These are phyloP conservation scores for Helicoverpa armigera DNA, from an alignment of 1,140 invertebrate species.

Conservation along the genomic window DNA sequence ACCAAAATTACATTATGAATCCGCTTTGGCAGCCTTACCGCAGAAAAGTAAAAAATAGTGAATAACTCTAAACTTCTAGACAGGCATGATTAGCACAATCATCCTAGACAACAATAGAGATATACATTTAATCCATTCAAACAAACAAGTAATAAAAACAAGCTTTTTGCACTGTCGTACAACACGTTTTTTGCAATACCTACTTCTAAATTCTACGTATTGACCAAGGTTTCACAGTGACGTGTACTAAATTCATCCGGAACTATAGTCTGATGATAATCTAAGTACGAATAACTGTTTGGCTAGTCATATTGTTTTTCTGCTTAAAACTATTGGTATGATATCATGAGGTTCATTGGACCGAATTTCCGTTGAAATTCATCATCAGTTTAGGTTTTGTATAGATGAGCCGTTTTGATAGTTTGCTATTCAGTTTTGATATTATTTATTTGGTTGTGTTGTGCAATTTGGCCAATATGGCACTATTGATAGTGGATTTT, in stretches of 20 bases:
- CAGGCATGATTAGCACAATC: background rate
- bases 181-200: background rate
- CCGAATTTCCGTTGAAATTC: background rate
- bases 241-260: background rate
- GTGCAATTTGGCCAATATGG: background rate
- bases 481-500: background rate
- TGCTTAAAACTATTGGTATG: background rate
- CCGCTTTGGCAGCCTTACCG: too few species aligned
- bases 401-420: background rate
- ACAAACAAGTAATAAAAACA: background rate
- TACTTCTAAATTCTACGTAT: background rate
- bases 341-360: slow-evolving; percentile 13
- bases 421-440: background rate
- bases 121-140: slow-evolving; percentile 3
- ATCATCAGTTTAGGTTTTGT: background rate
- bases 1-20: too few species aligned
- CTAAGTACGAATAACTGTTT: slow-evolving; percentile 4
- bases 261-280: slow-evolving; percentile 21
- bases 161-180: background rate
- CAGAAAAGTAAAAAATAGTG: too few species aligned
- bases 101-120: background rate
- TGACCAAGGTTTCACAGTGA: slow-evolving; percentile 4
- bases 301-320: background rate
- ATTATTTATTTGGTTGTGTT: slow-evolving; percentile 1
- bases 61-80: background rate